Percentiles rank a stretch among this genome's conserved stretches.
Conservation (phyloP, 2,113 vertebrate species). For the Carassius gibelio region DNA sequence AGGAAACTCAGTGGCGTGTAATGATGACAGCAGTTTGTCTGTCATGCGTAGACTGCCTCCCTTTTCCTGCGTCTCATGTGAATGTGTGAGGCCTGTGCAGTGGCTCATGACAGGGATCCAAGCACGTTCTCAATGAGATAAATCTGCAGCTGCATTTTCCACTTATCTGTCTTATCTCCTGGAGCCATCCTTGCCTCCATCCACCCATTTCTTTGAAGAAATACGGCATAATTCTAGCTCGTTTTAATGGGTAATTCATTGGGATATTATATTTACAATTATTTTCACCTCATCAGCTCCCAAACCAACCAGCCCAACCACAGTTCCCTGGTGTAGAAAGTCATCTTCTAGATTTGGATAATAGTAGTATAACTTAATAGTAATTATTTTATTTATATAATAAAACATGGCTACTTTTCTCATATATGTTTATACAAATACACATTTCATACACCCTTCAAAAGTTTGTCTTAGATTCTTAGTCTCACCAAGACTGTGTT, state of each 20-base stretch:
- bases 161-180: slow-evolving; percentile 52
- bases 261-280: not conserved
- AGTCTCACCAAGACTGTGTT: too few relatives aligned
- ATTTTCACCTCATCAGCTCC: too few relatives aligned
- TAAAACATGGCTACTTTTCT: not conserved
- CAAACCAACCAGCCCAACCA: not conserved
- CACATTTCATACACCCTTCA: too few relatives aligned
- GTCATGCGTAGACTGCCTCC: not conserved
- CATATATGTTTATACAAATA: too few relatives aligned
- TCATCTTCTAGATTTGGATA: not conserved
- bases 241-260: too few relatives aligned
- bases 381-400: not conserved
- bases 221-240: slow-evolving; percentile 13
- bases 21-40: slow-evolving; percentile 4
- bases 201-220: slow-evolving; percentile 39
- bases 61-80: not conserved
- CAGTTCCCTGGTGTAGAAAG: not conserved
- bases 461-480: too few relatives aligned
- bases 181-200: slow-evolving; percentile 42
- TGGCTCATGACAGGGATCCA: slow-evolving; percentile 36
- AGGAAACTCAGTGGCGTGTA: slow-evolving; percentile 14
- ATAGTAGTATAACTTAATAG: not conserved
- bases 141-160: slow-evolving; percentile 53
- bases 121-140: slow-evolving; percentile 47
- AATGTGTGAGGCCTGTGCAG: not conserved